phyloP scores from a whole-genome alignment of 2,113 vertebrate genomes.

The Vireo altiloquus region DNA sequence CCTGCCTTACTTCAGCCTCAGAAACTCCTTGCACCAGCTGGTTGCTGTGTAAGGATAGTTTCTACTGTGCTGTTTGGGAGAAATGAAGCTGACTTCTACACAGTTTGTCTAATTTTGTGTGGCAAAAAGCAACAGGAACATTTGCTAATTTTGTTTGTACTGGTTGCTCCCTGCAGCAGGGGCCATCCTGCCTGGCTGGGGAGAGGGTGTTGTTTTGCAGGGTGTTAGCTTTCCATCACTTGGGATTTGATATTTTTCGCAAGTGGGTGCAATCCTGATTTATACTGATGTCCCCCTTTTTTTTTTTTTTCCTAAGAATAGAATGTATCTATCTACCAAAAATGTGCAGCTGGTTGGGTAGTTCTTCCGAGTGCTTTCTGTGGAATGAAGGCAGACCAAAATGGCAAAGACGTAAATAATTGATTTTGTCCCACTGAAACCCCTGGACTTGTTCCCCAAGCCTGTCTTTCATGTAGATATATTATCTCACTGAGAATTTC shows the following conservation, averaged over 20 bases:
- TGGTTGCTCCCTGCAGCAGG: neutral
- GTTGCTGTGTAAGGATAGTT: neutral
- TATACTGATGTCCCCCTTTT: neutral
- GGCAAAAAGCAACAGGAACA: neutral
- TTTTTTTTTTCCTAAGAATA: neutral
- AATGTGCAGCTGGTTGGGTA: neutral
- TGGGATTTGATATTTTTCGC: neutral
- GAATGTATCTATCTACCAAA: neutral
- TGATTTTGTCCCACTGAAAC: constrained; percentile 62
- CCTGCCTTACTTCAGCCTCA: neutral
- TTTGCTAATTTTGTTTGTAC: neutral
- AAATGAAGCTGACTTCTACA: neutral
- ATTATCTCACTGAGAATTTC: constrained; percentile 76
- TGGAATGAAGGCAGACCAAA: constrained; percentile 51
- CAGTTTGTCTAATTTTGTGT: neutral
- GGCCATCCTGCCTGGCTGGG: neutral
- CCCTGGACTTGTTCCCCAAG: constrained; percentile 61
- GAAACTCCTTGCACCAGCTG: neutral
- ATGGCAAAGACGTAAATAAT: constrained; percentile 56
- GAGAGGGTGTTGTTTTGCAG: neutral
- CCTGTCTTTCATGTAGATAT: constrained; percentile 68
- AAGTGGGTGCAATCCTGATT: neutral
- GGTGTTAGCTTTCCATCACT: neutral
- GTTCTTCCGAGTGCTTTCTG: neutral
- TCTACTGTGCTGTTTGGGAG: neutral